These are phyloP conservation scores for Lethenteron reissneri DNA, from an alignment of 2,113 vertebrate genomes.

Conservation along the genomic window DNA sequence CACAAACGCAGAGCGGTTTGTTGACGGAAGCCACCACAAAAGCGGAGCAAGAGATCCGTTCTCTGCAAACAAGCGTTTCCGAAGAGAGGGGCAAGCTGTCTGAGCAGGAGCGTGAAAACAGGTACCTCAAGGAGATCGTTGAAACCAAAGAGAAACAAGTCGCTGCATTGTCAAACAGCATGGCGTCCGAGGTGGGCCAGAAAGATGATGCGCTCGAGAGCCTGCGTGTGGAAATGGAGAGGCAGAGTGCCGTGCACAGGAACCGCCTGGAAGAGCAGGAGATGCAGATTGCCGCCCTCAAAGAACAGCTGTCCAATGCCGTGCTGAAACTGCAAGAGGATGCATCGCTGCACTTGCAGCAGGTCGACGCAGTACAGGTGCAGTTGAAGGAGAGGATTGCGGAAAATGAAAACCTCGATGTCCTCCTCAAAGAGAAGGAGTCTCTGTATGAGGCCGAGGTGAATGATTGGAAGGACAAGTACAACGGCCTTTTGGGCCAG, in stretches of 20 bases:
- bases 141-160: constrained; percentile 4
- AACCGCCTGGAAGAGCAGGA: constrained; percentile 1
- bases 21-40: background rate
- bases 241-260: background rate
- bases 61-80: no score
- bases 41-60: background rate
- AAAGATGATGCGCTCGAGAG: background rate
- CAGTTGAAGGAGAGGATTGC: background rate
- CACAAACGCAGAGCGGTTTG: no score
- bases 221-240: background rate
- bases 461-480: constrained; percentile 16
- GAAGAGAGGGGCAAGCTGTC: background rate
- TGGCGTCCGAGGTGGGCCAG: constrained; percentile 1
- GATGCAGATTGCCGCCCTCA: constrained; percentile 4
- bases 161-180: constrained; percentile 1
- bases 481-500: no score
- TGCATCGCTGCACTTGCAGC: background rate
- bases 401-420: background rate
- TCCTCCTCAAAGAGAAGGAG: constrained; percentile 10
- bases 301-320: constrained; percentile 4
- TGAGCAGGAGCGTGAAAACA: background rate
- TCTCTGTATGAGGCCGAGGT: constrained; percentile 15
- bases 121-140: background rate
- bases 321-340: background rate
- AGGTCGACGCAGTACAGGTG: background rate